phyloP scores from a whole-genome alignment of 30 jellyfish, hydroid and myxozoan species.

The Hydractinia symbiolongicarpus region DNA sequence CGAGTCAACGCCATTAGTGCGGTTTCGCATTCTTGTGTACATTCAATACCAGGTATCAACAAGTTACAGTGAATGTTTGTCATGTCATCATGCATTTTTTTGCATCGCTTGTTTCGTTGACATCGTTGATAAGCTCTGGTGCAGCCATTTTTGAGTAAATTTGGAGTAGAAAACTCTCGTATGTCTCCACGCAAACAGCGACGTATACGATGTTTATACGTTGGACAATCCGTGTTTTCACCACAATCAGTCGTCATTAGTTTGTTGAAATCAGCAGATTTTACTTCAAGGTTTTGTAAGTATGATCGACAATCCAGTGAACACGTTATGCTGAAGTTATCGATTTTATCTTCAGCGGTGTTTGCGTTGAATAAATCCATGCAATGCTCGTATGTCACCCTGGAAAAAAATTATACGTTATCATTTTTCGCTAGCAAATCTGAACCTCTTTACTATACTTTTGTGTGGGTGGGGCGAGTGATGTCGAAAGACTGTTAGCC shows the following conservation, averaged over 20 bases:
- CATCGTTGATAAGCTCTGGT: constrained; percentile 3
- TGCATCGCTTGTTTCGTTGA: neutral
- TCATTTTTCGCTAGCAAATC: no score
- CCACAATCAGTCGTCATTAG: neutral
- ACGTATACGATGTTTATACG: constrained; percentile 5
- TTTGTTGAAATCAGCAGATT: neutral
- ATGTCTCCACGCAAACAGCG: neutral
- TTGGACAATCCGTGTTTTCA: neutral
- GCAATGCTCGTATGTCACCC: neutral
- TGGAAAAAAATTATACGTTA: neutral
- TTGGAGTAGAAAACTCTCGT: neutral
- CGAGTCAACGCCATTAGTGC: neutral
- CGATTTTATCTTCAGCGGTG: neutral
- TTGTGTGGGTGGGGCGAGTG: no score
- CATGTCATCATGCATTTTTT: neutral
- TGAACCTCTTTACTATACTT: no score
- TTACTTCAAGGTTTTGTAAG: neutral
- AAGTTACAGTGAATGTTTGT: neutral
- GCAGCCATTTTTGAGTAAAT: neutral
- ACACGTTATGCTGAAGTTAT: neutral
- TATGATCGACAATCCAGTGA: neutral
- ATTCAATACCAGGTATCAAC: neutral
- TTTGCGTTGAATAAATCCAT: constrained; percentile 11
- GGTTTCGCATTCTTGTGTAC: neutral
- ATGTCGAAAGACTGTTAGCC: no score